phyloP scores from a whole-genome alignment of 1,140 invertebrate genomes.

The Manduca sexta region DNA sequence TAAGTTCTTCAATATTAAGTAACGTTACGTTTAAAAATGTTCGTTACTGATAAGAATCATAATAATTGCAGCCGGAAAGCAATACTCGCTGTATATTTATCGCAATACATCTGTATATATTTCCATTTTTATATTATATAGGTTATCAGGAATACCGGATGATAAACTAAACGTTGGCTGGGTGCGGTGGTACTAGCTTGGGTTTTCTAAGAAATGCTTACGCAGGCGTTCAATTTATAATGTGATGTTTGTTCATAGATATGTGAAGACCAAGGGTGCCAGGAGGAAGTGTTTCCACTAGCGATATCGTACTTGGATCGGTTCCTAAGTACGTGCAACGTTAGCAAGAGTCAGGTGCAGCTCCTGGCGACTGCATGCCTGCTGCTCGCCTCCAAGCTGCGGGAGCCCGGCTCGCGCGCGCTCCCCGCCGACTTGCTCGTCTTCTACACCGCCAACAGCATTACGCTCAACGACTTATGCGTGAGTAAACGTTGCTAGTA shows the following conservation, averaged over 20 bases:
- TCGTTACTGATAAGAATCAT: slow-evolving; percentile 44
- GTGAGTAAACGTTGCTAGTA: slow-evolving; percentile 83
- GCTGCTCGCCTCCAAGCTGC: slow-evolving; percentile 92
- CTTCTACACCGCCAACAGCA: slow-evolving; percentile 94
- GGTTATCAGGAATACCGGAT: slow-evolving; percentile 65
- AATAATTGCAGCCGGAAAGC: slow-evolving; percentile 41
- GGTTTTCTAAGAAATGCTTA: slow-evolving; percentile 25
- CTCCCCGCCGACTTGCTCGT: slow-evolving; percentile 87
- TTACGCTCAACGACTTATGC: slow-evolving; percentile 86
- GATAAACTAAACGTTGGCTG: slow-evolving; percentile 43
- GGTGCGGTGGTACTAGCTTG: slow-evolving; percentile 30
- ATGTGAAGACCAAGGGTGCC: slow-evolving; percentile 91
- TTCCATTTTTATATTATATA: slow-evolving; percentile 63
- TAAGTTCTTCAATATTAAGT: too few relatives aligned
- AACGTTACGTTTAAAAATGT: background rate
- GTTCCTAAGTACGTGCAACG: slow-evolving; percentile 86
- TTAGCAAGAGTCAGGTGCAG: slow-evolving; percentile 89
- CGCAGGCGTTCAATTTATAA: slow-evolving; percentile 8
- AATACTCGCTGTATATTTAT: slow-evolving; percentile 48
- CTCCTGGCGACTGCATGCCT: slow-evolving; percentile 91
- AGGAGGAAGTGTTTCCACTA: slow-evolving; percentile 93
- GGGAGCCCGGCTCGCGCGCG: slow-evolving; percentile 82
- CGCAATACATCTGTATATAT: slow-evolving; percentile 51
- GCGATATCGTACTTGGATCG: slow-evolving; percentile 95
- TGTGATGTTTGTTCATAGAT: slow-evolving; percentile 79